A percentile compares a stretch with the other conserved stretches of the same genome.
Evolutionary conservation across 2,113 vertebrate genomes (phyloP).

Genomic region (Carlito syrichta): DNA sequence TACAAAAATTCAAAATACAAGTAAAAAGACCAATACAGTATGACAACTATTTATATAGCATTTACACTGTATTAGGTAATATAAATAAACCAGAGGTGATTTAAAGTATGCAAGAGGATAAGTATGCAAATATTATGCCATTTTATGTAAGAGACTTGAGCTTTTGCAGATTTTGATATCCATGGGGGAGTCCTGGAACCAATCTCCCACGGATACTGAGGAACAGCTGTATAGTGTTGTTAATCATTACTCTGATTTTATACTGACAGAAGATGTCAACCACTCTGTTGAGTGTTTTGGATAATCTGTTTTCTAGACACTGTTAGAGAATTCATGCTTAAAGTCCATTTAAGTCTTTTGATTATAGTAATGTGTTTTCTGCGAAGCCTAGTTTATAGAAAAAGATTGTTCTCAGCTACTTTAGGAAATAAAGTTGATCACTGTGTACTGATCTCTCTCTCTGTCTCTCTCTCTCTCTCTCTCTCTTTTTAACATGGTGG

Average conservation of each 20-base stretch:
- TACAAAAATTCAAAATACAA: background rate
- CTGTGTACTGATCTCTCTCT: background rate
- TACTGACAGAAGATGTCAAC: background rate
- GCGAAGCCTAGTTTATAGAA: background rate
- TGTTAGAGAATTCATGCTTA: background rate
- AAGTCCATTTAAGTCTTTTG: background rate
- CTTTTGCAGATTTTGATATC: background rate
- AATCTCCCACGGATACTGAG: background rate
- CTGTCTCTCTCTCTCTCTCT: too few species aligned
- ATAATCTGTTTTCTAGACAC: background rate
- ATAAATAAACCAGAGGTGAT: background rate
- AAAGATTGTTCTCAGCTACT: background rate
- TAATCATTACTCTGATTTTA: background rate
- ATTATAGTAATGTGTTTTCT: background rate
- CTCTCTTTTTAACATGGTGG: background rate
- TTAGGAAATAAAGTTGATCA: background rate
- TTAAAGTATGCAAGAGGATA: background rate
- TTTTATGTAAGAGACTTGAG: background rate
- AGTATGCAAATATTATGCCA: background rate
- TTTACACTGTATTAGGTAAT: background rate
- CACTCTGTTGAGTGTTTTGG: background rate
- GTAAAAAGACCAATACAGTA: background rate
- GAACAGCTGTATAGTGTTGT: background rate
- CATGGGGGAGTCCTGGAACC: background rate
- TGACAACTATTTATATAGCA: background rate